These are phyloP conservation scores for Odontophorus gujanensis DNA, from an alignment of 2,113 vertebrate genomes.

Conservation along the genomic window DNA sequence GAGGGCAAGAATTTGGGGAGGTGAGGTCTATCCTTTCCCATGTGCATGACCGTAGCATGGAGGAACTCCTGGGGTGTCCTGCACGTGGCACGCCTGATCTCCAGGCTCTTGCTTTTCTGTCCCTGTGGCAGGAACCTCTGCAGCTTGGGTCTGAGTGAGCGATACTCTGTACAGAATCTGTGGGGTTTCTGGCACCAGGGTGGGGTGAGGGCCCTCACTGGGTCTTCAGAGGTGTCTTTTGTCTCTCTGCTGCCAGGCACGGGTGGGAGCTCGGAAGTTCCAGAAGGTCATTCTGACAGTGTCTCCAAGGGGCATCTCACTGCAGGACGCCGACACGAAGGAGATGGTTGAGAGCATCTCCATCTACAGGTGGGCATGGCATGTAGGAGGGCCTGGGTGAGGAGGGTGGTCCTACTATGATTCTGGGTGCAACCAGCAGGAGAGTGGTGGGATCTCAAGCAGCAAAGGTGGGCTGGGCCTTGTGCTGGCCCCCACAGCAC, in stretches of 20 bases:
- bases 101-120: not conserved
- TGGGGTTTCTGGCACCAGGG: not conserved
- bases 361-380: conserved; percentile 84
- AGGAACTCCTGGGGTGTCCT: not conserved
- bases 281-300: conserved; percentile 89
- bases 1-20: not conserved
- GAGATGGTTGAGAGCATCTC: conserved; percentile 89
- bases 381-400: not conserved
- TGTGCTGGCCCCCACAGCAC: not conserved
- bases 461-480: not conserved
- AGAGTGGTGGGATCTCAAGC: not conserved
- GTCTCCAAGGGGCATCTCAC: conserved; percentile 87
- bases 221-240: not conserved
- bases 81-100: not conserved
- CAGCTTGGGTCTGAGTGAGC: not conserved
- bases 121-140: not conserved
- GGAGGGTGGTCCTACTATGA: no score
- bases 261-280: conserved; percentile 87
- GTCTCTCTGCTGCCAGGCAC: conserved; percentile 78
- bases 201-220: not conserved
- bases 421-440: not conserved
- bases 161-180: not conserved
- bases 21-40: not conserved
- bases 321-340: conserved; percentile 86
- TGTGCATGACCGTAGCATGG: not conserved